A percentile compares a stretch with the other conserved stretches of the same genome.
Conservation (phyloP, 2,797 vertebrate species). For the Delichon dasypus region DNA sequence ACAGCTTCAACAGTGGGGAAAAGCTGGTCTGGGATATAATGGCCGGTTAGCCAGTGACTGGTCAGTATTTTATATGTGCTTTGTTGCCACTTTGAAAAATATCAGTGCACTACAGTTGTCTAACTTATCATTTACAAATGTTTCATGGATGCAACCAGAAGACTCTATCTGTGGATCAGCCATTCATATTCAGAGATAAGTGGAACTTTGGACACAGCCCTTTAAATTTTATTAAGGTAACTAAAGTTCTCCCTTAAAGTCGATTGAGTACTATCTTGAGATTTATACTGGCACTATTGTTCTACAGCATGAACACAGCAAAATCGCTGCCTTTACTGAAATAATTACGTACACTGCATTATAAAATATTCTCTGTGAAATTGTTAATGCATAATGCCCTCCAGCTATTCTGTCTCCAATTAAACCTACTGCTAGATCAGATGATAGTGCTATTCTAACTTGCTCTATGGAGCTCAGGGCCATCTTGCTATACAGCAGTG, state of each 20-base stretch:
- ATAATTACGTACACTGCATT: neutral
- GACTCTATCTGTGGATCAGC: neutral
- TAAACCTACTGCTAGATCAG: neutral
- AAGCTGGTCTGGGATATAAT: neutral
- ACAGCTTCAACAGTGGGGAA: neutral
- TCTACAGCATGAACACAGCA: neutral
- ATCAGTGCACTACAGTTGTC: neutral
- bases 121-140: slow-evolving; percentile 4
- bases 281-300: neutral
- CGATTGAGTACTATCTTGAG: neutral
- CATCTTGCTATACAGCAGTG: neutral
- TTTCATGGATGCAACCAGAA: neutral
- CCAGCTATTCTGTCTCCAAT: neutral
- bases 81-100: neutral
- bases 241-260: slow-evolving; percentile 19
- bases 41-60: neutral
- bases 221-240: slow-evolving; percentile 7
- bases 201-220: neutral
- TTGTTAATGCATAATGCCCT: neutral
- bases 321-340: neutral
- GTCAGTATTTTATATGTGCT: neutral
- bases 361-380: neutral
- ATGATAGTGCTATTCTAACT: neutral
- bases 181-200: slow-evolving; percentile 8
- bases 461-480: neutral